Base-by-base conservation (phyloP, 2,113 vertebrate genomes). In the Scytalopus superciliaris region DNA sequence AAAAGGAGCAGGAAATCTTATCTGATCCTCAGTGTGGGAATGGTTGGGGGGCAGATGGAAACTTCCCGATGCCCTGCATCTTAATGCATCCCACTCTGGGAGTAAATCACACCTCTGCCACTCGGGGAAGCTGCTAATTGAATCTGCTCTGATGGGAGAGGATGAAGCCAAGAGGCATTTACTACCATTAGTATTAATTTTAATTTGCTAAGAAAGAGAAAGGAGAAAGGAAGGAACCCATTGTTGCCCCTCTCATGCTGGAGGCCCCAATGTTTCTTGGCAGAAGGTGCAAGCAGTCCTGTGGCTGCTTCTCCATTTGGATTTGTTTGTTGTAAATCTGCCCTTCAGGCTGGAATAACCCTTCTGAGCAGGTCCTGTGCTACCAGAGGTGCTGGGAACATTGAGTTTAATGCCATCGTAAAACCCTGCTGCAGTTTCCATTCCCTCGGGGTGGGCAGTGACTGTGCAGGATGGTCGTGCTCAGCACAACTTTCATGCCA, bases 341-440 rank as follows among this genome's bases (percentile, higher is more conserved):
- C 73, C 93, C 89, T 86, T 92, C 59, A 49, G 95, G 89, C 72
- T 93, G 87, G 40, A 94, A 72, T 88, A 81, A 78, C 79, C 84
- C 69, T 59, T 62, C 67, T 19, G 68, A 89, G 73, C 64, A 49
- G 84, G 87, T 60, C 67, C 79, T 72, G 69, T 2, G 3, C 45
- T 25, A 13, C 75, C 66, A 56, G 68, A 72, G 87, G 74, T 73
- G 60, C 93, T 91, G 84, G 74, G 74, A 93, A 57, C 67, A 9
- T 17, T n/a, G 44, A 42, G 47, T 88, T 94, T 84, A 31, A 67
- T 40, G 66, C 60, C 1, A 1, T 42, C 10, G 5, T 77, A 72
- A 88, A 94, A 49, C 55, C 35, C 75, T 52, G 52, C 39, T 35
- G 53, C 56, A 57, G 69, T 89, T 89, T 74, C 67, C 69, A n/a